Conservation (phyloP, 2,888 invertebrate species). For the Trissonchulus latispiculum region DNA sequence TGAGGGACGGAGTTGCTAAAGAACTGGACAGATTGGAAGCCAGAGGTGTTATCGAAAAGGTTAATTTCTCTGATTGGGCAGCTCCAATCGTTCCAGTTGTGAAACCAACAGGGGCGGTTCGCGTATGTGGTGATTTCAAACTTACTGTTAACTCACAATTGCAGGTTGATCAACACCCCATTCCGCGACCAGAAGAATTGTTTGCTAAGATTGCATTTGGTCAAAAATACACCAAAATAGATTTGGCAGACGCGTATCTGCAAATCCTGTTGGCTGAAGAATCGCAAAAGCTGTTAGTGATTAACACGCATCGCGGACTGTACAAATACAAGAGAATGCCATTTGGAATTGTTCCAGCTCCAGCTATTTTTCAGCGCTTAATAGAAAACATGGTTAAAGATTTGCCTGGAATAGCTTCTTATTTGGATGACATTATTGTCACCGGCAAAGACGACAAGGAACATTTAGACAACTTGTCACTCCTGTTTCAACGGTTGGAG, state of each 20-base stretch:
- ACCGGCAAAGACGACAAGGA: slow-evolving; percentile 26
- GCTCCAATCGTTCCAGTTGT: too few species aligned
- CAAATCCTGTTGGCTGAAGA: not conserved
- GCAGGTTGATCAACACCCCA: slow-evolving; percentile 28
- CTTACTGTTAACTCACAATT: slow-evolving; percentile 25
- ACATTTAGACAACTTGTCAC: slow-evolving; percentile 26
- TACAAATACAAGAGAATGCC: not conserved
- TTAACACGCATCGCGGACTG: slow-evolving; percentile 1
- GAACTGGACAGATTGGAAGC: too few species aligned
- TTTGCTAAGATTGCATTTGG: slow-evolving; percentile 28
- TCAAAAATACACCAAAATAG: not conserved
- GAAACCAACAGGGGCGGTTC: too few species aligned
- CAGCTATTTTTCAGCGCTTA: too few species aligned
- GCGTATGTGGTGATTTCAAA: slow-evolving; percentile 24
- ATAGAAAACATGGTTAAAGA: slow-evolving; percentile 32
- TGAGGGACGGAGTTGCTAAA: too few species aligned
- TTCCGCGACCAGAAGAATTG: slow-evolving; percentile 31
- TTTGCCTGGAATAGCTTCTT: slow-evolving; percentile 27
- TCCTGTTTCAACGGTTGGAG: slow-evolving; percentile 27
- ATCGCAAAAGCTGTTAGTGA: not conserved
- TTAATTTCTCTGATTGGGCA: too few species aligned
- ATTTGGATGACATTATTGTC: slow-evolving; percentile 31
- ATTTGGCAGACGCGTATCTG: not conserved
- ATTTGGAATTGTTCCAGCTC: slow-evolving; percentile 4
- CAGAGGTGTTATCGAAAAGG: too few species aligned